Percentiles rank a stretch among this genome's conserved stretches.
phyloP scores from a whole-genome alignment of 2,113 vertebrate genomes.

The Synodontis membranacea region DNA sequence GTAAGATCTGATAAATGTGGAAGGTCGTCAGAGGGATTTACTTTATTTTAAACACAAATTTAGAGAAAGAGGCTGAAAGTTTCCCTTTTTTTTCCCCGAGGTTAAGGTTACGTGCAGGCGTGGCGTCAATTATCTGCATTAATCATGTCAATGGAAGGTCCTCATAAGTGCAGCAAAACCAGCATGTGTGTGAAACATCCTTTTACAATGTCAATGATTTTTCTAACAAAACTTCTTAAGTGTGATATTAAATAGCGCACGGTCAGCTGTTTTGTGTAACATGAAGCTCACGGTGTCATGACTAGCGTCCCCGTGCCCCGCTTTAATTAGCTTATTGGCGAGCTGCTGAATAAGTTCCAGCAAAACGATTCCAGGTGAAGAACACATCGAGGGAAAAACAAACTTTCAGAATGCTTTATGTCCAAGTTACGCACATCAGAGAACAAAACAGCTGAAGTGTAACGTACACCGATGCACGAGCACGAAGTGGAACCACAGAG shows the following conservation, averaged over 20 bases:
- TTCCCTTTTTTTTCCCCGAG: no score
- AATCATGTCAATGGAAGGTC: no score
- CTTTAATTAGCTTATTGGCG: neutral
- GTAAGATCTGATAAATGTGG: no score
- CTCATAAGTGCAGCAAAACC: no score
- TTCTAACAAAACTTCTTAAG: neutral
- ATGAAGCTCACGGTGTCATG: neutral
- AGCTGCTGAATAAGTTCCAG: neutral
- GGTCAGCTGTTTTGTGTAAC: neutral
- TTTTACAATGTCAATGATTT: neutral
- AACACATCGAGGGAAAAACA: constrained; percentile 16
- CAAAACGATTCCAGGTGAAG: neutral
- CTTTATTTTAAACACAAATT: no score
- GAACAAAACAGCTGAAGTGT: constrained; percentile 60
- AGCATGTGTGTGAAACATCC: no score
- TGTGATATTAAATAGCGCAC: neutral
- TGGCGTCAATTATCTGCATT: no score
- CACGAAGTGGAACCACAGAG: constrained; percentile 64
- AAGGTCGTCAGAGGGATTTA: no score
- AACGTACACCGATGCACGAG: constrained; percentile 73
- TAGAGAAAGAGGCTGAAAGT: no score
- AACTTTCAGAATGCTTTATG: constrained; percentile 76
- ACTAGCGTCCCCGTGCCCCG: neutral
- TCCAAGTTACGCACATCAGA: constrained; percentile 77
- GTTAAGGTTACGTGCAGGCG: no score